Base-by-base conservation (phyloP, 30 jellyfish, hydroid and myxozoan genomes). In the Hydractinia symbiolongicarpus region DNA sequence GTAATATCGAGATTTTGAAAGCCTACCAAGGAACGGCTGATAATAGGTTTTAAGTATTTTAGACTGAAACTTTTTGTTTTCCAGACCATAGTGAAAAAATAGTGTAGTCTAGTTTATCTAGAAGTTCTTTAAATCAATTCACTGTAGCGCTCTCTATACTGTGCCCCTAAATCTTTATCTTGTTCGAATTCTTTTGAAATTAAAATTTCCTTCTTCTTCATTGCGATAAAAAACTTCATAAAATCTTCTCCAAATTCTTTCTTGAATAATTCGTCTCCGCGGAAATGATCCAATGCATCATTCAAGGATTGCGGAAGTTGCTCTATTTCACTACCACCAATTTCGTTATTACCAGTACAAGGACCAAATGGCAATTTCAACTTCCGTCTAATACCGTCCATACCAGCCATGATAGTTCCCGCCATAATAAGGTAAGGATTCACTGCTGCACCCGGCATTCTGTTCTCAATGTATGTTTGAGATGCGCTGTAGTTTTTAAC, bases 341-440 rank as follows among this genome's bases (percentile, higher is more conserved):
- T 51, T 44, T 64, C 19, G 8, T 44, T 51, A 64, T 51, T 64
- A 64, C 74, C 74, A n/a, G 56, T 4, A 15, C 17, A 13, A 14
- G 55, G 62, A 21, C 51, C 82, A 30, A 30, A 30, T 30, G 57
- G 62, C 17, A 20, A 7, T 20, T 78, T 84, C n/a, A 61, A 61
- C 9, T 50, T 50, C 6, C 82, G 82, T 56, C 61, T 78, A 4
- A 78, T 78, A 56, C 86, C 86, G 61, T 78, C 86, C 69, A 78
- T 13, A 11, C 86, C 86, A 55, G 86, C 86, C 52, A 78, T 78
- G 7, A 78, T 57, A 13, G 16, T 19, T 9, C 83, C 83, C n/a
- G 86, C 86, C 58, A 51, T 78, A 70, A 78, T 84, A 6, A 78
- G 64, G 20, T 78, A 78, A 6, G 82, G 83, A 66, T 78, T 78